Conservation (phyloP, 2,113 vertebrate species). For the Nothoprocta perdicaria region DNA sequence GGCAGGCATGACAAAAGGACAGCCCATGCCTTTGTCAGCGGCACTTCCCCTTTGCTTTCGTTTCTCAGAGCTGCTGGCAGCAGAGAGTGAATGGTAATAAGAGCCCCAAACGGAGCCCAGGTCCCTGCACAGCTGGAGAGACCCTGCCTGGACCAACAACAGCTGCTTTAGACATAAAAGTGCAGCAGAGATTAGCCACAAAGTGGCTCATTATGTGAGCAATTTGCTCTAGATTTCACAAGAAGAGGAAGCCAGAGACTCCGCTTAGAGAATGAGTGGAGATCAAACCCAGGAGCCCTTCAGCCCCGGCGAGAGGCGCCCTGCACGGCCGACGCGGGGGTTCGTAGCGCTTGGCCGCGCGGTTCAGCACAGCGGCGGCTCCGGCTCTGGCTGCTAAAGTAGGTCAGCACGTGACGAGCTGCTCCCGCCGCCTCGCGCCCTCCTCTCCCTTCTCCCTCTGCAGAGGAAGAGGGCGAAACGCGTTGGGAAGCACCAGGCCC, state of each 20-base stretch:
- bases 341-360: constrained; percentile 20
- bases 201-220: not conserved
- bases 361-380: constrained; percentile 65
- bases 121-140: not conserved
- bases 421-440: constrained; percentile 55
- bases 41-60: not conserved
- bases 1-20: not conserved
- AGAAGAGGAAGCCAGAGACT: not conserved
- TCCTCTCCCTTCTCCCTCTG: constrained; percentile 49
- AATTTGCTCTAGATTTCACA: not conserved
- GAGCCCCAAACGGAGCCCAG: not conserved
- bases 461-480: constrained; percentile 51
- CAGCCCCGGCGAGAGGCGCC: constrained; percentile 23
- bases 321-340: constrained; percentile 58
- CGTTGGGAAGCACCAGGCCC: not conserved
- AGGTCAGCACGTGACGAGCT: constrained; percentile 74
- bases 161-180: not conserved
- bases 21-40: not conserved
- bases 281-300: constrained; percentile 32
- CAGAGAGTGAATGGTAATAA: not conserved
- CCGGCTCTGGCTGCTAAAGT: constrained; percentile 67
- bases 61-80: not conserved
- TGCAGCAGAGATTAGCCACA: not conserved
- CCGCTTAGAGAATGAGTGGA: not conserved
- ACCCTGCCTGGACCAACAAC: not conserved